Base-by-base conservation (phyloP, 2,113 vertebrate species). In the Anguilla rostrata region DNA sequence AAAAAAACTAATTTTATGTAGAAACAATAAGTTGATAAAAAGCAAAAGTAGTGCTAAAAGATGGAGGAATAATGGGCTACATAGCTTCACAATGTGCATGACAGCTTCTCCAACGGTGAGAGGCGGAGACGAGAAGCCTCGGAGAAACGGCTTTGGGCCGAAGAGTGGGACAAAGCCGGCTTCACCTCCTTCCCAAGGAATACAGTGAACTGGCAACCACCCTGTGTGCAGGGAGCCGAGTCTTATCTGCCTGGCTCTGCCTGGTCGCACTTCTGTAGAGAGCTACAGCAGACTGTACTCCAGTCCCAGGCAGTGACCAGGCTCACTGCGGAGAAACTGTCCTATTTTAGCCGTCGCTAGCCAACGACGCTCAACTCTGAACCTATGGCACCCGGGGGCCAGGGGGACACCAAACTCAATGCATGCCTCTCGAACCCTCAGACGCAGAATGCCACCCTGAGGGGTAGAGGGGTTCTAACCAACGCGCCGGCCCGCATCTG, bases 381-480 rank as follows among this genome's bases (percentile, higher is more conserved):
- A 1, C 4, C 63, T 26, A n/a, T 8, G 26, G 22, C 63, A 71
- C 26, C 14, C 6, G 63, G 26, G 63, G 63, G 5, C 26, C 22
- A n/a, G 26, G 26, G 63, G 6, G 22, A n/a, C 9, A n/a, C 26
- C 5, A n/a, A 71, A 71, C 5, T 3, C 3, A 22, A n/a, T 6
- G 15, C 57, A 18, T 18, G 15, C 18, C 57, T 60, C 57, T 18
- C 15, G 57, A 60, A 0, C 57, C 57, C 15, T 14, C 11, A 60
- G 15, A 18, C 15, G 18, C 57, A 9, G 57, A 60, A 1, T 20
- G 18, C 57, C 57, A n/a, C 5, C 26, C 63, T 7, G 26, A 63
- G 20, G 7, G 39, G 87, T 9, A 53, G 39, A 81, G 86, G 83
- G 85, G 83, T 86, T 86, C 40, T 90, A 93, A 88, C 89, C 92